These are phyloP conservation scores for Enoplolaimus lenunculus DNA, from an alignment of 2,888 invertebrate genomes.

Conservation along the genomic window DNA sequence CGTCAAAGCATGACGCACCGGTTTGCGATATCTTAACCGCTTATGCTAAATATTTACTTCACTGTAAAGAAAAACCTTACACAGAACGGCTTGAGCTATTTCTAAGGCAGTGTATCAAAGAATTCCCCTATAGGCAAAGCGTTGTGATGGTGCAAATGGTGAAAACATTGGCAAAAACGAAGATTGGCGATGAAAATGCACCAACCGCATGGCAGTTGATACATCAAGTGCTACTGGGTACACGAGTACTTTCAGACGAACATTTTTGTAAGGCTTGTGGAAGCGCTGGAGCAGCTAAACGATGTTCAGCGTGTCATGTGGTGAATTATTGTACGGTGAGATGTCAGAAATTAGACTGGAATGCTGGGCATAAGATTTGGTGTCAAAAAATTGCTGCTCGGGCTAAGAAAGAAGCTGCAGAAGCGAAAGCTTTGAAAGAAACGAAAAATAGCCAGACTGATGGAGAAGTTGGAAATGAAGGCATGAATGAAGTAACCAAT, in stretches of 20 bases:
- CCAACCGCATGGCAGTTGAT: constrained; percentile 31
- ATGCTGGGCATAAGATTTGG: constrained; percentile 43
- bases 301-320: constrained; percentile 67
- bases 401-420: background rate
- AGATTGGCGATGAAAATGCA: constrained; percentile 7
- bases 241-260: constrained; percentile 43
- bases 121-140: constrained; percentile 78
- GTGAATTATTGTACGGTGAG: constrained; percentile 83
- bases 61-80: constrained; percentile 35
- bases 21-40: background rate
- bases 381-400: constrained; percentile 16
- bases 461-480: no score
- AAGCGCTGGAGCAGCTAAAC: constrained; percentile 72
- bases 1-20: background rate
- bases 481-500: no score
- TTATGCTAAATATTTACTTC: constrained; percentile 7
- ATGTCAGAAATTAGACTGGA: constrained; percentile 70
- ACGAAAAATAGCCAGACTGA: no score
- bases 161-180: constrained; percentile 27
- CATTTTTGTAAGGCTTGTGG: constrained; percentile 68
- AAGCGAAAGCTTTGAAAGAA: background rate
- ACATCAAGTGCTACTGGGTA: constrained; percentile 35
- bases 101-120: constrained; percentile 67
- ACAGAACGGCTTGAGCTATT: constrained; percentile 53
- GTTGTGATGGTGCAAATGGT: constrained; percentile 64